phyloP scores from a whole-genome alignment of 2,888 invertebrate species.

The Nymphalis c-album region DNA sequence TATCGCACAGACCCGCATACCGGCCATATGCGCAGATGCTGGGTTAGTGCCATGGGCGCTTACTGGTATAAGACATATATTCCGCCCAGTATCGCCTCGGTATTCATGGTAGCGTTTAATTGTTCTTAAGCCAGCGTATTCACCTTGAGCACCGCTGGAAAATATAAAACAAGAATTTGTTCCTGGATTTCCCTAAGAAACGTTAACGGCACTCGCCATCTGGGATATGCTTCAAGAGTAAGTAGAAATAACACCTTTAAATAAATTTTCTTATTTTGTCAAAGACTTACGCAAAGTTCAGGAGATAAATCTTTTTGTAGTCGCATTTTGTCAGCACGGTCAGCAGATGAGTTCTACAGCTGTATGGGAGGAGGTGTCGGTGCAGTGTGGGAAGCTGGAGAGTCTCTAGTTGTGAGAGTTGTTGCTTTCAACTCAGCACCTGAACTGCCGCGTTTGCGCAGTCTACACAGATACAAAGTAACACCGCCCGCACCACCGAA shows the following conservation, averaged over 20 bases:
- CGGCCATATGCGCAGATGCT: constrained; percentile 99
- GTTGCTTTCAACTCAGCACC: constrained; percentile 94
- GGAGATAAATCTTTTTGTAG: constrained; percentile 59
- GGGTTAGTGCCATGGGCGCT: constrained; percentile 99
- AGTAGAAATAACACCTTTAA: constrained; percentile 58
- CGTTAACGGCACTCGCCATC: constrained; percentile 91
- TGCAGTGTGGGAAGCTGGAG: constrained; percentile 91
- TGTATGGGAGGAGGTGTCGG: constrained; percentile 97
- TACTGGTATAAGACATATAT: constrained; percentile 97
- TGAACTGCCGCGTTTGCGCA: constrained; percentile 92
- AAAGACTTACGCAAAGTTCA: no score
- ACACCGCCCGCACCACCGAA: constrained; percentile 89
- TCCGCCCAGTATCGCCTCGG: constrained; percentile 89
- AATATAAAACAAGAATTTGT: no score
- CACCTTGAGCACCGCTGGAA: constrained; percentile 95
- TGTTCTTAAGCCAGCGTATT: constrained; percentile 97
- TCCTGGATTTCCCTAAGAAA: no score
- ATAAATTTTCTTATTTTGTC: not conserved
- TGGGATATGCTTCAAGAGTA: constrained; percentile 97
- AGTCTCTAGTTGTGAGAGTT: constrained; percentile 87
- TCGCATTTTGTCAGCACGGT: constrained; percentile 89
- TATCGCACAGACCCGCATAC: constrained; percentile 96
- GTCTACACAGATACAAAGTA: constrained; percentile 95
- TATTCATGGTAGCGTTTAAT: constrained; percentile 97
- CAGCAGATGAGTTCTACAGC: constrained; percentile 98